Evolutionary conservation across 1,140 invertebrate species (phyloP).

Genomic region (Sarcophaga bullata): DNA sequence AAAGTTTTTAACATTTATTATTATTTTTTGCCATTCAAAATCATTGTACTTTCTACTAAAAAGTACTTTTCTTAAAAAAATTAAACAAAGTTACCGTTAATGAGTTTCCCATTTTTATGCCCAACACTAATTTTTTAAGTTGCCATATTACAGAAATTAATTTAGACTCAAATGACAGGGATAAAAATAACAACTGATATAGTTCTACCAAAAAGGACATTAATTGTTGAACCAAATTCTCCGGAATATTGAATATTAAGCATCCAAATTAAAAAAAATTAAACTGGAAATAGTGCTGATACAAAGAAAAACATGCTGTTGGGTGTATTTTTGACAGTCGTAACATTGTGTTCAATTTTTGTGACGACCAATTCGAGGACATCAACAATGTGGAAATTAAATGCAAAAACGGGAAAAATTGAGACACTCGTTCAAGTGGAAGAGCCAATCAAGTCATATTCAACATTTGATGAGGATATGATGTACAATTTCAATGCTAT

Average conservation of each 20-base stretch:
- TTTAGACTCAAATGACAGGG: background rate
- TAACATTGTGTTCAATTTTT: conserved; percentile 71
- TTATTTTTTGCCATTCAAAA: no score
- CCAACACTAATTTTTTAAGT: background rate
- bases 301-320: conserved; percentile 30
- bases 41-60: no score
- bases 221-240: background rate
- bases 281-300: background rate
- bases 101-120: background rate
- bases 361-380: conserved; percentile 77
- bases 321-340: conserved; percentile 41
- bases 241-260: background rate
- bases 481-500: conserved; percentile 28
- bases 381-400: conserved; percentile 79
- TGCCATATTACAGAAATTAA: background rate
- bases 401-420: conserved; percentile 75
- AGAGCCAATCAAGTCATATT: background rate
- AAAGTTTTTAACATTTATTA: no score
- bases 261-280: background rate
- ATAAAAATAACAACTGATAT: conserved; percentile 14
- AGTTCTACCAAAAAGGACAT: conserved; percentile 7
- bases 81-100: background rate
- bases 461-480: conserved; percentile 28
- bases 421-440: conserved; percentile 24
- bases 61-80: no score